These are phyloP conservation scores for Pangasius larnaudii DNA, from an alignment of 2,797 vertebrate genomes.

Conservation along the genomic window DNA sequence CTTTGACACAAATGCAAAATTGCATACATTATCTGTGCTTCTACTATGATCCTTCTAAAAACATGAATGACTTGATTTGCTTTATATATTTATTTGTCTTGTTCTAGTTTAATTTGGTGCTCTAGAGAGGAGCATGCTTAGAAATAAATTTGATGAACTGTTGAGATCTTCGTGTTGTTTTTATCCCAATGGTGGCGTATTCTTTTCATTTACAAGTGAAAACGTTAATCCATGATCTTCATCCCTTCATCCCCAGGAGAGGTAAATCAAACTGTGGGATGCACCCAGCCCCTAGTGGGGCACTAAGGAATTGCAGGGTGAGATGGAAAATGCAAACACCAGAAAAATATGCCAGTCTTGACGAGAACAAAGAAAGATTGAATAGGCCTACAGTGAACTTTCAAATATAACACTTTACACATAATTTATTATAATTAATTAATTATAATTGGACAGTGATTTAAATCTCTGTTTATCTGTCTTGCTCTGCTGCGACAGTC, in stretches of 20 bases:
- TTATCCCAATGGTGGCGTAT: not conserved
- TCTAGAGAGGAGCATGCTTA: slow-evolving; percentile 29
- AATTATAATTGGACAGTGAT: not conserved
- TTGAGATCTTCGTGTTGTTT: not conserved
- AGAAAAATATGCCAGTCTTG: not conserved
- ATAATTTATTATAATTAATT: no score
- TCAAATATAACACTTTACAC: not conserved
- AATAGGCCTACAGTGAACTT: not conserved
- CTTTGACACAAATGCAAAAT: slow-evolving; percentile 8
- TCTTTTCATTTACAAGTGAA: not conserved
- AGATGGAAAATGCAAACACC: not conserved
- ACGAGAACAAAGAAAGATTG: not conserved
- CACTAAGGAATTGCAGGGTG: not conserved
- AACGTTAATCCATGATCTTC: not conserved
- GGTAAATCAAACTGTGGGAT: not conserved
- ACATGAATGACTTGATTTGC: slow-evolving; percentile 24
- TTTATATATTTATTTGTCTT: slow-evolving; percentile 50
- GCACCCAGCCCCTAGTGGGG: no score
- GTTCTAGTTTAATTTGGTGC: slow-evolving; percentile 27
- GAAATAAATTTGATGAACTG: slow-evolving; percentile 36
- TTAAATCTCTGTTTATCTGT: not conserved
- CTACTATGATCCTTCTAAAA: slow-evolving; percentile 9
- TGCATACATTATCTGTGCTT: slow-evolving; percentile 21
- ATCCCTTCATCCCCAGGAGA: no score
- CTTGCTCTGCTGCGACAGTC: not conserved